Percentiles rank a stretch among this genome's conserved stretches.
Evolutionary conservation across 2,888 invertebrate genomes (phyloP).

Genomic region (Xestia c-nigrum): DNA sequence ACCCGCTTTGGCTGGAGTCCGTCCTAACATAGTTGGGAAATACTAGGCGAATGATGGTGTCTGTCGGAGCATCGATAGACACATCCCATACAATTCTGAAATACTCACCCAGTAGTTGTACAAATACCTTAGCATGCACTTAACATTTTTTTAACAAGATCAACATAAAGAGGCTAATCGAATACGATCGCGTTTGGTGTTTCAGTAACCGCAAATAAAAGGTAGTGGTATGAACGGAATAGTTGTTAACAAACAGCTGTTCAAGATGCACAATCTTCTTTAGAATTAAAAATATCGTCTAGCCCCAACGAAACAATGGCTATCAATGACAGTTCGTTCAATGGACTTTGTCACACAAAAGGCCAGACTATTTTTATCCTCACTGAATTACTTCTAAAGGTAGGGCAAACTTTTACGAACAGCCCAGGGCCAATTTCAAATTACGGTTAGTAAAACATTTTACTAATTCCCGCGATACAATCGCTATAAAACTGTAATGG

Average conservation of each 20-base stretch:
- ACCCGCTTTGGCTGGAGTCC: background rate
- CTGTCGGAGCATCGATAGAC: background rate
- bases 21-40: background rate
- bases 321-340: conserved; percentile 27
- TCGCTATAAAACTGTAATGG: conserved; percentile 14
- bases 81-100: background rate
- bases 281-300: background rate
- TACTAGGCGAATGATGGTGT: no score
- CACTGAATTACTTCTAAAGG: conserved; percentile 35
- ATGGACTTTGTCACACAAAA: conserved; percentile 22
- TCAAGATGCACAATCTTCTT: conserved; percentile 21
- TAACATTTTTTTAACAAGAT: background rate
- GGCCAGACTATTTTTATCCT: conserved; percentile 33
- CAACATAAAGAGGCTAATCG: background rate
- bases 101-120: background rate
- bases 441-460: conserved; percentile 35
- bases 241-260: conserved; percentile 21
- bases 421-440: conserved; percentile 23
- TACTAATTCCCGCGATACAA: conserved; percentile 34
- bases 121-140: background rate
- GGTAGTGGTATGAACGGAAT: background rate
- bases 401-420: conserved; percentile 17
- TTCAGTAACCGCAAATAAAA: background rate
- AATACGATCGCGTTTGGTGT: background rate
- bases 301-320: conserved; percentile 14